These are phyloP conservation scores for Cepaea hortensis DNA, from an alignment of 2,888 invertebrate species.

Conservation along the genomic window DNA sequence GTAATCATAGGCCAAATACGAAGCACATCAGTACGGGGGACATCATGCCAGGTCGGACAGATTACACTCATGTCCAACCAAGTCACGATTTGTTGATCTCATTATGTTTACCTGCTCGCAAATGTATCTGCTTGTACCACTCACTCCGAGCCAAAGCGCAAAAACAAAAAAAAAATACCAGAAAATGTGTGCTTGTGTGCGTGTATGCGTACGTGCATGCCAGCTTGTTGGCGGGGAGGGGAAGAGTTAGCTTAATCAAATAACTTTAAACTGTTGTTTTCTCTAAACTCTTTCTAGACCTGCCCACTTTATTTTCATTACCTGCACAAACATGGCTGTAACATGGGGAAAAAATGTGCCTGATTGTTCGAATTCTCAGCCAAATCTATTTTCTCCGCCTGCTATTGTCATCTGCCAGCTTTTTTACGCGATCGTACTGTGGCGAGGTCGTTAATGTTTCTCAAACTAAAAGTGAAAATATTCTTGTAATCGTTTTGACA, in stretches of 20 bases:
- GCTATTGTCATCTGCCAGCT: neutral
- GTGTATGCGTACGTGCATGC: no score
- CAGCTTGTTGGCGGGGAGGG: no score
- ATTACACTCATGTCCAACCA: no score
- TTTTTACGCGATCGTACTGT: neutral
- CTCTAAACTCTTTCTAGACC: neutral
- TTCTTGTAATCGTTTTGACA: conserved; percentile 1
- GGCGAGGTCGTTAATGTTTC: neutral
- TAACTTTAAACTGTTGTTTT: neutral
- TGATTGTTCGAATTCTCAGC: neutral
- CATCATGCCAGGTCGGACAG: no score
- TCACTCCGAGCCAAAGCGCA: no score
- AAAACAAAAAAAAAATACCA: no score
- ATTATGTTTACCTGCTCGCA: no score
- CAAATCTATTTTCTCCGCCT: conserved; percentile 7
- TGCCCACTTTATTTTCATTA: conserved; percentile 17
- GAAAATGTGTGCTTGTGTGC: no score
- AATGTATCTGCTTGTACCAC: no score
- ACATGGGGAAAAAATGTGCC: neutral
- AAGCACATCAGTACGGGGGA: no score
- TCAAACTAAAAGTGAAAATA: neutral
- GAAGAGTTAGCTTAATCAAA: neutral
- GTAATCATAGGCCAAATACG: no score
- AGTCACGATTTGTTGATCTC: no score
- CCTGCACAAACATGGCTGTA: neutral